phyloP scores from a whole-genome alignment of 2,888 invertebrate genomes.

The Aphodius sticticus region DNA sequence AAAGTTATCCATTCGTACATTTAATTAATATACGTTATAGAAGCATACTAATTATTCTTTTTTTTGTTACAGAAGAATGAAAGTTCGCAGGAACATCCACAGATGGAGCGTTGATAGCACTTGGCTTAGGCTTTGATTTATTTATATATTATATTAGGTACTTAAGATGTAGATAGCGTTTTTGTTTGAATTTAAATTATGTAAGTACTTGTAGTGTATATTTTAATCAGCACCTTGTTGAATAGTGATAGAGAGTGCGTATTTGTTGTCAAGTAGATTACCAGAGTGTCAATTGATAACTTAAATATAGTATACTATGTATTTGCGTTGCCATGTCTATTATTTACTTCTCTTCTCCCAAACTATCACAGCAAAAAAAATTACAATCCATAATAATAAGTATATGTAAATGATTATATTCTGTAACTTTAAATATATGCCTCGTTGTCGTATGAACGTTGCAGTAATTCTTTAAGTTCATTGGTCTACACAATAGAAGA shows the following conservation, averaged over 20 bases:
- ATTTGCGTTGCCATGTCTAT: neutral
- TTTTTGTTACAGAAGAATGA: constrained; percentile 30
- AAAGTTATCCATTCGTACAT: too few species aligned
- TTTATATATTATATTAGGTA: neutral
- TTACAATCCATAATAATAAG: too few species aligned
- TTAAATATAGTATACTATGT: constrained; percentile 6
- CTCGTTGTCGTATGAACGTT: too few species aligned
- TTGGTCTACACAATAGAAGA: too few species aligned
- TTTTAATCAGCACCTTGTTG: neutral
- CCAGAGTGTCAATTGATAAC: neutral
- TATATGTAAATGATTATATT: too few species aligned
- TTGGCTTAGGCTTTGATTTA: neutral
- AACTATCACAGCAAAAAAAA: neutral
- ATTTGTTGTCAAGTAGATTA: neutral
- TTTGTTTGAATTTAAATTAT: constrained; percentile 4
- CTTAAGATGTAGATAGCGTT: constrained; percentile 9
- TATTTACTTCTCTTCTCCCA: neutral
- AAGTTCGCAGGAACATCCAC: constrained; percentile 18
- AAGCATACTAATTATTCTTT: neutral
- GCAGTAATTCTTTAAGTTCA: too few species aligned
- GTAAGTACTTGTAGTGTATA: neutral
- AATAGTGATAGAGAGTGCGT: neutral
- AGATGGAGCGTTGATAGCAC: constrained; percentile 29
- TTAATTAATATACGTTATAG: too few species aligned
- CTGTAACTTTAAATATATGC: too few species aligned